These are phyloP conservation scores for Hemistola chrysoprasaria DNA, from an alignment of 2,888 invertebrate species.

Conservation along the genomic window DNA sequence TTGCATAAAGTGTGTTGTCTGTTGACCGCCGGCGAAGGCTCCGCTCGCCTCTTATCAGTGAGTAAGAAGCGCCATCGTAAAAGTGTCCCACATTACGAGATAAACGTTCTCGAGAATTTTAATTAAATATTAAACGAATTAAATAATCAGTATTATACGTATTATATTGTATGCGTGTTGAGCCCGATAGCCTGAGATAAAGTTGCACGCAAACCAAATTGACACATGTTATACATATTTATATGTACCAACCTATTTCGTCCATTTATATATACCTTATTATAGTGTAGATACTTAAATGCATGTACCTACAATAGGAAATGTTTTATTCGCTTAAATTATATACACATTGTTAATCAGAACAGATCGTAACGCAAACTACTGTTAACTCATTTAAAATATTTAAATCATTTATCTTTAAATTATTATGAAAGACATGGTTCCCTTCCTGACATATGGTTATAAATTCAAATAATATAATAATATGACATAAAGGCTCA, in stretches of 20 bases:
- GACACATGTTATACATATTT: slow-evolving; percentile 53
- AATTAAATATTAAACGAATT: slow-evolving; percentile 82
- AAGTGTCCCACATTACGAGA: slow-evolving; percentile 81
- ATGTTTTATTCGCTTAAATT: slow-evolving; percentile 25
- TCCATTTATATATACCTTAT: slow-evolving; percentile 16
- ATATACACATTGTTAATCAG: slow-evolving; percentile 30
- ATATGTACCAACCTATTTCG: slow-evolving; percentile 40
- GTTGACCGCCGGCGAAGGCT: slow-evolving; percentile 56
- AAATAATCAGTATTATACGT: slow-evolving; percentile 81
- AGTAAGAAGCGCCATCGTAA: slow-evolving; percentile 79
- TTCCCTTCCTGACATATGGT: no score
- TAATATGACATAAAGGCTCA: no score
- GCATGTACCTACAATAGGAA: slow-evolving; percentile 46
- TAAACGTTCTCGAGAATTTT: slow-evolving; percentile 79
- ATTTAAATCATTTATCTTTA: no score
- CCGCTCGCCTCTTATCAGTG: slow-evolving; percentile 69
- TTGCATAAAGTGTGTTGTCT: slow-evolving; percentile 71
- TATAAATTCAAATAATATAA: no score
- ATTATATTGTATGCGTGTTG: slow-evolving; percentile 76
- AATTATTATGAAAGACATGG: no score
- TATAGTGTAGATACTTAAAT: slow-evolving; percentile 46
- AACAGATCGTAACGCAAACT: slow-evolving; percentile 47
- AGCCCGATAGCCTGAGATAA: slow-evolving; percentile 64
- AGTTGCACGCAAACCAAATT: slow-evolving; percentile 55
- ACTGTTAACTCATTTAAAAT: slow-evolving; percentile 38